phyloP scores from a whole-genome alignment of 2,888 invertebrate genomes.

The Ennomos quercinarius region DNA sequence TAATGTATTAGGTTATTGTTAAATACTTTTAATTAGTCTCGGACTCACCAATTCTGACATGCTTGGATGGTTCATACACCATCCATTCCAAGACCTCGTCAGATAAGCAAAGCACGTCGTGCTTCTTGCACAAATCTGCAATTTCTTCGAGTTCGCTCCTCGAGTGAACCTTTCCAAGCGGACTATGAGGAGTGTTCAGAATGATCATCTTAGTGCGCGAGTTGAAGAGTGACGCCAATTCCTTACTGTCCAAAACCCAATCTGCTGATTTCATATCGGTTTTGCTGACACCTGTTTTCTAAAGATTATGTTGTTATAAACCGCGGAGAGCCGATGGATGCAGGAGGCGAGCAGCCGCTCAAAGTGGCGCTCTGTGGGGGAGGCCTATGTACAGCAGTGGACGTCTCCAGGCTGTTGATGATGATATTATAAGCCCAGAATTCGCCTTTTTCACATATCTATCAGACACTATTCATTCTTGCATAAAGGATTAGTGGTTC shows the following conservation, averaged over 20 bases:
- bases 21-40: no score
- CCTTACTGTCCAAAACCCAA: constrained; percentile 94
- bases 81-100: constrained; percentile 92
- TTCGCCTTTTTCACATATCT: no score
- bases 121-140: constrained; percentile 4
- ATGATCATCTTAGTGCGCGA: constrained; percentile 96
- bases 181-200: constrained; percentile 99
- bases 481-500: no score
- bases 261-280: constrained; percentile 89
- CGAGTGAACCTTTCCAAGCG: constrained; percentile 95
- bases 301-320: not conserved
- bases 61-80: constrained; percentile 92
- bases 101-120: constrained; percentile 3
- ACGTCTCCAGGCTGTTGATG: no score
- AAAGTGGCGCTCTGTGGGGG: no score
- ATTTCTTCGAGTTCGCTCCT: constrained; percentile 47
- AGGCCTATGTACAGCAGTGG: no score
- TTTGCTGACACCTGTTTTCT: constrained; percentile 71
- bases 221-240: constrained; percentile 92
- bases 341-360: no score
- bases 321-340: no score
- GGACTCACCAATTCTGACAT: constrained; percentile 93
- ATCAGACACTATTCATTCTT: no score
- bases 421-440: no score
- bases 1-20: no score